A percentile compares a stretch with the other conserved stretches of the same genome.
These are phyloP conservation scores for Cyrtorhinus lividipennis DNA, from an alignment of 1,140 invertebrate genomes.

Conservation along the genomic window DNA sequence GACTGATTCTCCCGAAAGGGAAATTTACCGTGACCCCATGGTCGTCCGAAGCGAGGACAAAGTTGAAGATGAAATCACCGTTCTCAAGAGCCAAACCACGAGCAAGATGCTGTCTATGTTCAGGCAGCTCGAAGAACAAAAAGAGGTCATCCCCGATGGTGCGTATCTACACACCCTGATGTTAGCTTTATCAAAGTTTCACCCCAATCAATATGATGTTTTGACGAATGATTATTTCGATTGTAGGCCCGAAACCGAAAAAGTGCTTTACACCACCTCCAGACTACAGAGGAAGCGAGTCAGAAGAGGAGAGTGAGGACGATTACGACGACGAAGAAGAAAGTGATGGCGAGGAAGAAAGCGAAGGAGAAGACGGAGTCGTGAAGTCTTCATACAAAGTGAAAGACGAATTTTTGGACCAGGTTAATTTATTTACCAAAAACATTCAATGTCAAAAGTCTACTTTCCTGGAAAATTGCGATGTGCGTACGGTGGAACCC, in stretches of 20 bases:
- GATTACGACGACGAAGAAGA: slow-evolving; percentile 34
- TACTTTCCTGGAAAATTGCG: too few relatives aligned
- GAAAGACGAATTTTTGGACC: slow-evolving; percentile 44
- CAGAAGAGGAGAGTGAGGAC: slow-evolving; percentile 37
- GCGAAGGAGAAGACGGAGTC: slow-evolving; percentile 25
- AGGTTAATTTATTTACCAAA: slow-evolving; percentile 28
- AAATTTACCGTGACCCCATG: slow-evolving; percentile 59
- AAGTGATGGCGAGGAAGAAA: slow-evolving; percentile 38
- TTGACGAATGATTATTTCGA: too few relatives aligned
- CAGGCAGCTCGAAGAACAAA: slow-evolving; percentile 63
- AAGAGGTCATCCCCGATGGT: slow-evolving; percentile 41
- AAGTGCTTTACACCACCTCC: slow-evolving; percentile 80
- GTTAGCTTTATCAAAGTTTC: not conserved
- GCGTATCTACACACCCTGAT: too few relatives aligned
- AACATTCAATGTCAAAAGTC: not conserved
- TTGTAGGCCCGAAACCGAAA: slow-evolving; percentile 54
- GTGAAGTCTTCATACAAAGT: slow-evolving; percentile 40
- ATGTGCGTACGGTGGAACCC: too few relatives aligned
- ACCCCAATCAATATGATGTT: not conserved
- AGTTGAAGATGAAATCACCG: slow-evolving; percentile 38
- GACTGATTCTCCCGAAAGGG: slow-evolving; percentile 52
- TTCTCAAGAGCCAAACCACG: slow-evolving; percentile 55
- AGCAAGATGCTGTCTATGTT: slow-evolving; percentile 73
- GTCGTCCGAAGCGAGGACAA: slow-evolving; percentile 50
- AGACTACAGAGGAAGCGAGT: slow-evolving; percentile 39